A percentile compares a stretch with the other conserved stretches of the same genome.
Evolutionary conservation across 2,888 invertebrate genomes (phyloP).

Genomic region (Tachina fera): DNA sequence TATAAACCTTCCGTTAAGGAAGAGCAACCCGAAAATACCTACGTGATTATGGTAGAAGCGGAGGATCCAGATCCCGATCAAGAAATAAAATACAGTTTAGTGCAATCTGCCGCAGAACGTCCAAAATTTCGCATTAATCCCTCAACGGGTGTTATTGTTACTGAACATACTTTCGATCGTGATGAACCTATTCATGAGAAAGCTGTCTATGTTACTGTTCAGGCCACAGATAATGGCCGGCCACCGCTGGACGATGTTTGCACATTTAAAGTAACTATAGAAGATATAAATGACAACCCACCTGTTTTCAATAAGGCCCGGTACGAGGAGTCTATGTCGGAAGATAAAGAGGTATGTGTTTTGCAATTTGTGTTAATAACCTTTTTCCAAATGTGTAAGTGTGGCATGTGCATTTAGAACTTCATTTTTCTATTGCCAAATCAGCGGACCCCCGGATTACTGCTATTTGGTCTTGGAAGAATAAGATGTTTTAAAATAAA

Average conservation of each 20-base stretch:
- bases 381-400: not conserved
- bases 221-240: slow-evolving; percentile 96
- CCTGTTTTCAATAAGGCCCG: slow-evolving; percentile 84
- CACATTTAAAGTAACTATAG: slow-evolving; percentile 94
- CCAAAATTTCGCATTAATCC: slow-evolving; percentile 91
- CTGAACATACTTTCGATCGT: slow-evolving; percentile 92
- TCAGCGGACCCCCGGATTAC: slow-evolving; percentile 80
- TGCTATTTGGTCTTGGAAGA: slow-evolving; percentile 75
- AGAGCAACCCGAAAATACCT: slow-evolving; percentile 88
- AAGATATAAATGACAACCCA: slow-evolving; percentile 96
- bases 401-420: not conserved
- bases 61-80: slow-evolving; percentile 88
- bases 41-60: slow-evolving; percentile 85
- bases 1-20: slow-evolving; percentile 93
- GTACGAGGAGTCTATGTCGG: slow-evolving; percentile 90
- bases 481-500: slow-evolving; percentile 14
- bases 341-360: slow-evolving; percentile 87
- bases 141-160: slow-evolving; percentile 89
- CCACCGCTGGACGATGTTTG: slow-evolving; percentile 96
- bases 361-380: not conserved
- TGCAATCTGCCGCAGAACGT: slow-evolving; percentile 89
- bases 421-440: slow-evolving; percentile 71
- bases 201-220: slow-evolving; percentile 92
- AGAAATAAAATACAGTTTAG: slow-evolving; percentile 92
- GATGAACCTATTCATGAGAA: slow-evolving; percentile 94